phyloP scores from a whole-genome alignment of 2,797 vertebrate species.

The Microctenopoma lineatum region DNA sequence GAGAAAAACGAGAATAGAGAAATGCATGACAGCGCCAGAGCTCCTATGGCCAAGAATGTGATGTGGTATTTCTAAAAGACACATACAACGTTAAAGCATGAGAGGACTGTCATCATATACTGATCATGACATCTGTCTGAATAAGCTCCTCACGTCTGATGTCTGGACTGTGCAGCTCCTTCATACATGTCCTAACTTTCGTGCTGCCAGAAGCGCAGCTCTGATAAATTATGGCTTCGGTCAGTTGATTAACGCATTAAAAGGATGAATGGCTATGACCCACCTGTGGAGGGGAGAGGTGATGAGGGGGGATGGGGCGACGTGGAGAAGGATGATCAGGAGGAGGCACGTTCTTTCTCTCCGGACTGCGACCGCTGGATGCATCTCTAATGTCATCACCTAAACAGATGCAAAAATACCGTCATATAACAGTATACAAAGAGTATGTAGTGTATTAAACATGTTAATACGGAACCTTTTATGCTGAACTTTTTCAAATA shows the following conservation, averaged over 20 bases:
- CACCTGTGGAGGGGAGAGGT: conserved; percentile 64
- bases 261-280: not conserved
- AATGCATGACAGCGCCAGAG: no score
- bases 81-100: not conserved
- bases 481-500: no score
- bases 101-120: no score
- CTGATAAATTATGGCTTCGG: not conserved
- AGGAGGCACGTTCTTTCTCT: conserved; percentile 32
- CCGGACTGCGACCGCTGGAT: conserved; percentile 61
- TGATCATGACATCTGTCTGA: conserved; percentile 2
- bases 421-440: not conserved
- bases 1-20: no score
- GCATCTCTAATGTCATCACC: conserved; percentile 47
- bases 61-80: not conserved
- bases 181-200: not conserved
- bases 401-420: conserved; percentile 31
- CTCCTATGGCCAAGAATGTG: no score
- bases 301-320: conserved; percentile 51
- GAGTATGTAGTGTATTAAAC: not conserved
- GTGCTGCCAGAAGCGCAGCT: not conserved
- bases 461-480: no score
- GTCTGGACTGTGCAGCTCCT: not conserved
- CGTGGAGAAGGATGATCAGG: conserved; percentile 25
- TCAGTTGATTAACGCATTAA: not conserved
- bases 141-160: conserved; percentile 2